Evolutionary conservation across 2,888 invertebrate genomes (phyloP), one percentile per base, ranked within the genome.

Genomic region (Frankliniella intonsa): DNA sequence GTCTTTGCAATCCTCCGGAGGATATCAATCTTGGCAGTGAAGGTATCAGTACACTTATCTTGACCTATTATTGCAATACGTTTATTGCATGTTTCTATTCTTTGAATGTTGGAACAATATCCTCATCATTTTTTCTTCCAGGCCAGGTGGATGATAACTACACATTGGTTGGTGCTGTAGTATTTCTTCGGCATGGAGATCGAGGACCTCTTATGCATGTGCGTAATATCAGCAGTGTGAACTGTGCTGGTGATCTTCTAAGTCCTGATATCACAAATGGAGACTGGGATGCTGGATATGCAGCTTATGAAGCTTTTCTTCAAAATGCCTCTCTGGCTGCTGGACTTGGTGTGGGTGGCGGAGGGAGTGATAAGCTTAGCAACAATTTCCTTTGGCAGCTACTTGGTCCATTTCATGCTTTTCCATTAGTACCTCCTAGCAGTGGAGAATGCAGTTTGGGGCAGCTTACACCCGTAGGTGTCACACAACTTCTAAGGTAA

Each of bases 121-220:
- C 69, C 17, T 38, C 27, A 22, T 22, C 65, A 50, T 3, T 5
- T 38, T 38, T 38, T 2, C 83, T 84, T 86, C 19, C 85, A 90
- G 88, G 90, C 86, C 87, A 88, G 86, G 85, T 90, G 86, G 89
- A 89, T 84, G 91, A 90, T 22, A 90, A 91, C 82, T 92, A 93
- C 90, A 88, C 91, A 79, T 88, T 94, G 76, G 93, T 93, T 86
- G 94, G 94, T 9, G 91, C 94, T 3, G 87, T 96, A 76, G 90
- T 95, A 81, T 89, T 97, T 81, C 93, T 95, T 8, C 90, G 97
- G 22, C 97, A 97, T 87, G 97, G 97, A 0, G 97, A 97, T 87
- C 90, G 97, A 81, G 96, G 97, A 0, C 95, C 97, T 0, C 90
- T 97, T 84, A 93, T 95, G 14, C 94, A 95, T 86, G 91, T 97